Evolutionary conservation across 1,140 invertebrate genomes (phyloP), one percentile per base, ranked within the genome.

Genomic region (Frieseomelitta varia): DNA sequence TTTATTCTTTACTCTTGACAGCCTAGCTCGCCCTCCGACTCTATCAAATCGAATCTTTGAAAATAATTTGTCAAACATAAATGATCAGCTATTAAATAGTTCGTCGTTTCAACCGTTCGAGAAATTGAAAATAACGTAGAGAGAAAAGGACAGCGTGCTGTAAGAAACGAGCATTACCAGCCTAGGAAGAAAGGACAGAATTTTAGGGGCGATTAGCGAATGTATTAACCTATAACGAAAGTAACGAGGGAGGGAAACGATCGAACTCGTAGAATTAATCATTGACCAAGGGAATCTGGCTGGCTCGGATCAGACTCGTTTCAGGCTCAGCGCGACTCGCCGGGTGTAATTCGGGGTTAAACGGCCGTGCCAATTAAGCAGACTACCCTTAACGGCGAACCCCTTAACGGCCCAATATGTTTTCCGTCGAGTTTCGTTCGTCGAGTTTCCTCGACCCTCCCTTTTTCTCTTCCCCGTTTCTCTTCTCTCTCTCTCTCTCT

Each of bases 371-470:
- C 91, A 93, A 92, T 93, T 94, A 93, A 92, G 91, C 90, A 90
- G 92, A 92, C 91, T 91, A 90, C 88, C 85, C 75, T 79, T 79
- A 83, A 78, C 63, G 65, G 65, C 87, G 85, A 89, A 90, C 80
- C 90, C 91, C 89, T 93, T 92, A 92, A 93, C 92, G 87, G 92
- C 90, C 91, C 94, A 94, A 94, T 94, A 94, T 94, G 91, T 94
- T 94, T 92, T 91, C 91, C 82, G 72, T 51, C 71, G 51, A 89
- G 81, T 80, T 86, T 84, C 82, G 78, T 79, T 78, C 55, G 73
- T 80, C 76, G 79, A 75, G 74, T 30, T 58, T 81, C 74, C 30
- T 39, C 76, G 21, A 34, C 67, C 68, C 39, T 47, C 4, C 69
- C 47, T 15, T 15, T n/a, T 27, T n/a, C 69, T n/a, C 53, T 19